A percentile compares a stretch with the other conserved stretches of the same genome.
phyloP scores from a whole-genome alignment of 1,140 invertebrate genomes.

The Steinernema khuongi region DNA sequence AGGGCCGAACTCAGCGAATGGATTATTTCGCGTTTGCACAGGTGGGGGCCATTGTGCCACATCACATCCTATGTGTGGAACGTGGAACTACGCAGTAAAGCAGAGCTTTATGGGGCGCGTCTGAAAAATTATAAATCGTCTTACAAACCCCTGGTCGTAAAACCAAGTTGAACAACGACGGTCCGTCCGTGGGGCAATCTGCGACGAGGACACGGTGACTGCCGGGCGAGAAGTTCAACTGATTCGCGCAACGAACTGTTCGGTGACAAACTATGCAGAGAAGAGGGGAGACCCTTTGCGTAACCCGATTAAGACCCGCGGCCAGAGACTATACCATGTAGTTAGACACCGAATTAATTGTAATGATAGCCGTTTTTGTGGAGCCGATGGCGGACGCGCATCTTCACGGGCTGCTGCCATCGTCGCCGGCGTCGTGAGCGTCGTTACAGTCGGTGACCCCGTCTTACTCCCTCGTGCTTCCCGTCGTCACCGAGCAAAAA shows the following conservation, averaged over 20 bases:
- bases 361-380: conserved; percentile 15
- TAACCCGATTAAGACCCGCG: conserved; percentile 1
- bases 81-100: too few species aligned
- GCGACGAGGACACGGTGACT: too few species aligned
- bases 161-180: too few species aligned
- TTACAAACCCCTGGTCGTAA: too few species aligned
- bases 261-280: neutral
- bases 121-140: too few species aligned
- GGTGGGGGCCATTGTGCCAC: neutral
- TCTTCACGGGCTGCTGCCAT: conserved; percentile 4
- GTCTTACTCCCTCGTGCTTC: neutral
- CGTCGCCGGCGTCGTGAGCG: too few species aligned
- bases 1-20: neutral
- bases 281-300: neutral
- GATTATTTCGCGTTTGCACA: neutral
- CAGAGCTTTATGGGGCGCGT: too few species aligned
- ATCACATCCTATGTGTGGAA: too few species aligned
- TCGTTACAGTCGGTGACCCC: conserved; percentile 12
- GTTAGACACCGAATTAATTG: neutral
- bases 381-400: neutral
- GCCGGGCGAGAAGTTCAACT: too few species aligned
- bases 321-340: neutral
- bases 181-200: too few species aligned
- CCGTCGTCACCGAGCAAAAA: neutral
- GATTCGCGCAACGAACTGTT: too few species aligned